Base-by-base conservation (phyloP, 2,888 invertebrate species). In the Stramonita haemastoma region DNA sequence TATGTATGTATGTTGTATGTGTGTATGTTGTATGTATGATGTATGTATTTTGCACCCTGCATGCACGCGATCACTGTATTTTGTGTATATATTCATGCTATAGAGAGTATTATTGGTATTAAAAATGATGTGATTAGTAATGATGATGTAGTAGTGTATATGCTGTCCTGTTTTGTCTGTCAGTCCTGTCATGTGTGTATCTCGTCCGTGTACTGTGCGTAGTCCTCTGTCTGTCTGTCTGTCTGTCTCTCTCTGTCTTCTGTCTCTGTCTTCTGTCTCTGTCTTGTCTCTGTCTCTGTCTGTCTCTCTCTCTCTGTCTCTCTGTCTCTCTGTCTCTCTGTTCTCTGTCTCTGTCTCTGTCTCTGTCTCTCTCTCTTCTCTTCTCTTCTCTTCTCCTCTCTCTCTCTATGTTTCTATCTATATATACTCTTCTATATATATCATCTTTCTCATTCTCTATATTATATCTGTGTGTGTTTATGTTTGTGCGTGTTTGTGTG, bases 201-300 rank as follows among this genome's bases (percentile, higher is more conserved):
- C 73, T 73, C 73, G 11, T n/a, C 73, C n/a, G 26, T 46, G 22
- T 46, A n/a, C n/a, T n/a, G n/a, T n/a, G n/a, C n/a, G n/a, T n/a
- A n/a, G n/a, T n/a, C n/a, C n/a, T n/a, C n/a, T 46, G 46, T 83
- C 46, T 83, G 36, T 83, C 46, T 83, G 34, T 83, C 36, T 46
- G 22, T 83, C 36, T 83, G 6, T 83, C 22, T 83, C 22, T 83
- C 19, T 73, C 73, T 26, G 13, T 26, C 26, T 6, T 73, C 73
- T 17, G 19, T n/a, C 73, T 17, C n/a, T 26, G 26, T n/a, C 19
- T 17, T 73, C 73, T 26, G 6, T 17, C 26, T 73, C 73, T n/a
- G 5, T 11, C 6, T 32, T 79, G 11, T 32, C 79, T 79, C 26
- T 79, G 26, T 46, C 26, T 29, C n/a, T 56, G n/a, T 84, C 29